Evolutionary conservation across 2,888 invertebrate genomes (phyloP), one percentile per base, ranked within the genome.

Genomic region (Orthosia gracilis): DNA sequence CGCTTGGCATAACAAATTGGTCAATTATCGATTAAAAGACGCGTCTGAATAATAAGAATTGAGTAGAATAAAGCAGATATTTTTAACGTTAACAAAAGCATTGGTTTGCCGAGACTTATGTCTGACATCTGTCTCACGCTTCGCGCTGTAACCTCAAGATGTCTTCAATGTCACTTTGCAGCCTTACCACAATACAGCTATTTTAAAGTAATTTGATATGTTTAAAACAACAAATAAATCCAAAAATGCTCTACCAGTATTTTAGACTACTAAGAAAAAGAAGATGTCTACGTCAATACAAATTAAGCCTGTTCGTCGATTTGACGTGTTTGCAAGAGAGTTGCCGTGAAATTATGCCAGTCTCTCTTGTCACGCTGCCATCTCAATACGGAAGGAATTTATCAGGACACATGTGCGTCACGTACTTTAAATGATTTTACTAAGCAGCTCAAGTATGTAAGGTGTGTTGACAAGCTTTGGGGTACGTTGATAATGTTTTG

Each of bases 331-430:
- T 31, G 31, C n/a, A 47, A 62, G 55, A 79, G 55, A 79, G 23
- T 76, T 61, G 58, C n/a, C 76, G 70, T 71, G 81, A 57, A 63
- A 71, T 50, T 31, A n/a, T 40, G 71, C 59, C 76, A 64, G 26
- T 75, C 47, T 80, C 66, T 61, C 58, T 31, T 55, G 69, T 71
- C 71, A 80, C 71, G 63, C 81, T 66, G 66, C 52, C 73, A 58
- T 74, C n/a, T 57, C 54, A 57, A 52, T 73, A 50, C 31, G 58
- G n/a, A 67, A 23, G 62, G 47, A 45, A 65, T 80, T 63, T 69
- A 62, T 74, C 70, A 64, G n/a, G 26, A 17, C 9, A 45, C 4
- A 57, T 59, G 31, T 63, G 49, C 11, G 66, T 78, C 79, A 54
- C 40, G 26, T 59, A 21, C 21, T 64, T 63, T 47, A 73, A 52